Evolutionary conservation across 2,797 vertebrate species (phyloP).

Genomic region (Vultur gryphus): DNA sequence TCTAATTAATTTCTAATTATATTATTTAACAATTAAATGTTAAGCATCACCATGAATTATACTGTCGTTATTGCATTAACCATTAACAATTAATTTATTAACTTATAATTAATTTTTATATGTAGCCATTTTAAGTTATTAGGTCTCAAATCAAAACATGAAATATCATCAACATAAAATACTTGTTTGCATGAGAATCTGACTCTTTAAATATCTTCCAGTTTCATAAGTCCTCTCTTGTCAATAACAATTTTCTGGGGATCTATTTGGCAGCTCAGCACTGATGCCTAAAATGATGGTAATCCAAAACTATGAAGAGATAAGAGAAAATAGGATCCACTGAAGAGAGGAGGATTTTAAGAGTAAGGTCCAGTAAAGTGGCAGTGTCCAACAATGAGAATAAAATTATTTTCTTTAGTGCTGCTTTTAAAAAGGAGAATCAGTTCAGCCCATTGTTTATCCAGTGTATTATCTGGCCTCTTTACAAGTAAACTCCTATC

Average conservation of each 20-base stretch:
- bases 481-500: background rate
- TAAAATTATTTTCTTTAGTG: background rate
- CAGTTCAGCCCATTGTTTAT: background rate
- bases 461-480: background rate
- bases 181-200: background rate
- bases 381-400: background rate
- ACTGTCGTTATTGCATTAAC: background rate
- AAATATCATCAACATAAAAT: background rate
- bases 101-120: background rate
- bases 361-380: background rate
- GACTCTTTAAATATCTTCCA: background rate
- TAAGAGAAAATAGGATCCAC: background rate
- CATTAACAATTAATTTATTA: background rate
- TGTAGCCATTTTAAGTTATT: background rate
- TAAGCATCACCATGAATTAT: background rate
- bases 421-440: background rate
- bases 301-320: background rate
- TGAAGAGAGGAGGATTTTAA: background rate
- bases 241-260: background rate
- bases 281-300: background rate
- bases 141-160: background rate
- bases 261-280: background rate
- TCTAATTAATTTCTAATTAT: background rate
- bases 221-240: background rate
- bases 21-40: background rate